phyloP scores from a whole-genome alignment of 2,888 invertebrate species.

The Nomada ruficornis region DNA sequence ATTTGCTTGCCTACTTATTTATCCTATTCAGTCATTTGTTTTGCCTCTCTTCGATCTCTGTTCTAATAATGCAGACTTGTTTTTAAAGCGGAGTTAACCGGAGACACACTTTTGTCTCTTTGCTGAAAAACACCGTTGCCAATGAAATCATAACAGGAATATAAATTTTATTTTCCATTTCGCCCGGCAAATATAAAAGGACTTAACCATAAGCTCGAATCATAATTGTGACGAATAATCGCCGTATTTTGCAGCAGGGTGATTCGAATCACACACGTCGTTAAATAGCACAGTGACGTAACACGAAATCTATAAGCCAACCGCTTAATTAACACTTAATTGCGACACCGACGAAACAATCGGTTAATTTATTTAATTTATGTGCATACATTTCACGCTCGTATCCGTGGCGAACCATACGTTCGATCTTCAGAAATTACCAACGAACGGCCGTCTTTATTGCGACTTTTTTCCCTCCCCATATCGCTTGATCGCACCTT shows the following conservation, averaged over 20 bases:
- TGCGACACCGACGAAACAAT: not conserved
- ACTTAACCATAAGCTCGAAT: not conserved
- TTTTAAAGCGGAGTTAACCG: no score
- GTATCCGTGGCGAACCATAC: not conserved
- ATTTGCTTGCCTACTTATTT: no score
- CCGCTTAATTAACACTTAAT: conserved; percentile 31
- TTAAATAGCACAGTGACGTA: conserved; percentile 2
- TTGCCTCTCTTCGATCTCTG: no score
- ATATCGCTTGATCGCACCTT: not conserved
- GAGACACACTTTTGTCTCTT: no score
- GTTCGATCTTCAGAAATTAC: conserved; percentile 3
- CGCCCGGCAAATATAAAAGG: not conserved
- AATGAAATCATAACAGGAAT: no score
- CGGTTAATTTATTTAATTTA: conserved; percentile 27
- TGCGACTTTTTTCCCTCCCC: not conserved
- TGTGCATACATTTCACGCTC: conserved; percentile 3
- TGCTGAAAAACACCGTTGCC: no score
- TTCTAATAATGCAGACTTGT: no score
- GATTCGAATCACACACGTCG: not conserved
- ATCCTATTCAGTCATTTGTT: no score
- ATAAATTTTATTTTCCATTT: not conserved
- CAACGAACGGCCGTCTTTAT: not conserved
- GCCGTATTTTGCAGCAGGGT: not conserved
- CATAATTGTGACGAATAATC: conserved; percentile 2
- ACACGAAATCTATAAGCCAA: conserved; percentile 1